phyloP scores from a whole-genome alignment of 2,888 invertebrate species.

The Catocala nupta region DNA sequence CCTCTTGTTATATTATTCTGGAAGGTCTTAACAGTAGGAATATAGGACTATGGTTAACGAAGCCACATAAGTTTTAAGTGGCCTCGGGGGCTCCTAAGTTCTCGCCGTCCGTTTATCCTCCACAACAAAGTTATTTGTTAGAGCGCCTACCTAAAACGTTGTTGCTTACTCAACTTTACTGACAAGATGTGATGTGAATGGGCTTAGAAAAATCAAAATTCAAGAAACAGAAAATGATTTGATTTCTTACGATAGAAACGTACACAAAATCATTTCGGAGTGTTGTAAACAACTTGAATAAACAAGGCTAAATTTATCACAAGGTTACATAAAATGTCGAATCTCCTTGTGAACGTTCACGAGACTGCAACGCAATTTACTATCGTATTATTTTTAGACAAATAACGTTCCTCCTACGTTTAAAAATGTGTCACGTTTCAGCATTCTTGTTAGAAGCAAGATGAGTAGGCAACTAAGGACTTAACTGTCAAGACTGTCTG shows the following conservation, averaged over 20 bases:
- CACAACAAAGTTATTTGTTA: constrained; percentile 82
- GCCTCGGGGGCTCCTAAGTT: constrained; percentile 79
- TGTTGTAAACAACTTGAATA: constrained; percentile 28
- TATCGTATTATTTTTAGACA: constrained; percentile 17
- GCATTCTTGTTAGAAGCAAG: constrained; percentile 17
- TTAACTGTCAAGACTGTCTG: constrained; percentile 21
- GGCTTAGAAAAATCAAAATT: constrained; percentile 34
- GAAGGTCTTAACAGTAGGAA: constrained; percentile 68
- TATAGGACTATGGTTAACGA: constrained; percentile 79
- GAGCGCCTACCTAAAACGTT: constrained; percentile 74
- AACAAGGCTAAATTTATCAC: constrained; percentile 25
- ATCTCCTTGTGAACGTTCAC: constrained; percentile 13
- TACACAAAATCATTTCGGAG: background rate
- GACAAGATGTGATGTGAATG: constrained; percentile 47
- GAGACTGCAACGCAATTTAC: constrained; percentile 20
- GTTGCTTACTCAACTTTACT: constrained; percentile 68
- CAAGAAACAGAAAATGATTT: constrained; percentile 20
- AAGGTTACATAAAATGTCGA: constrained; percentile 20
- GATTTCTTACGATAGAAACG: background rate
- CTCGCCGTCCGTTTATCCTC: constrained; percentile 77
- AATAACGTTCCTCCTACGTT: background rate
- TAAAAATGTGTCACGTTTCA: constrained; percentile 1
- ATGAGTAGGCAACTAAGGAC: constrained; percentile 13
- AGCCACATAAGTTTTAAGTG: constrained; percentile 86
- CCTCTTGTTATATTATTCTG: constrained; percentile 63